Conservation (phyloP, 1,140 invertebrate species). For the Aphaenogaster floridana region DNA sequence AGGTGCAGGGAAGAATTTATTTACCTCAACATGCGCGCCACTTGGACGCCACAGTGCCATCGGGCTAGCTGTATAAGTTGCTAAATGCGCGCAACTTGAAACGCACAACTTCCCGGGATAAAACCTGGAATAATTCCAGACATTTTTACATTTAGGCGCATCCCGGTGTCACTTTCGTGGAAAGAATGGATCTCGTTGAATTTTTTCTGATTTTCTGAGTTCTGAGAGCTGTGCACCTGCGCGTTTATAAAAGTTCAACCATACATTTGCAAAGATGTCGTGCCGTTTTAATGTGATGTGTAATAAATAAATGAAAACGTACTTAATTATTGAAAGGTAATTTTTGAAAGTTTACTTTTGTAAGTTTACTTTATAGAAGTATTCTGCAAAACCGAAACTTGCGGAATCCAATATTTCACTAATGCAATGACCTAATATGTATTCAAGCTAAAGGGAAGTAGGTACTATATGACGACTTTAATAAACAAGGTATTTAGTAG, state of each 20-base stretch:
- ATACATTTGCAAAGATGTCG: background rate
- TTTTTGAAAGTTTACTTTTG: background rate
- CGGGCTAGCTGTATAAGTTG: conserved; percentile 27
- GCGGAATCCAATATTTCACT: conserved; percentile 6
- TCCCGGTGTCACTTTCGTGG: background rate
- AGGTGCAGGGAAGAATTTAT: conserved; percentile 37
- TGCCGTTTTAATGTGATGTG: background rate
- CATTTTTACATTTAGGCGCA: conserved; percentile 16
- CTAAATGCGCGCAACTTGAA: conserved; percentile 43
- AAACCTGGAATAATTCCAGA: conserved; percentile 34
- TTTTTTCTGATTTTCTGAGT: background rate
- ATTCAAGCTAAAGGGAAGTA: background rate
- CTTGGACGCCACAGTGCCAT: background rate
- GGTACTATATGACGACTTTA: conserved; percentile 26
- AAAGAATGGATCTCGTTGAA: background rate
- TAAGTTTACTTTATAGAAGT: background rate
- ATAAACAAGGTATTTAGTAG: conserved; percentile 39
- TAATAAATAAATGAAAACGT: background rate
- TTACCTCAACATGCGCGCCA: conserved; percentile 13
- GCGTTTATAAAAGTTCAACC: background rate
- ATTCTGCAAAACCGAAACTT: background rate
- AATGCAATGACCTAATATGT: conserved; percentile 15
- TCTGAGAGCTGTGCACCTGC: background rate
- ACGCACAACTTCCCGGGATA: conserved; percentile 5
- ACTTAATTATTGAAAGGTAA: background rate